Evolutionary conservation across 2,888 invertebrate species (phyloP).

Genomic region (Meloe dianella): DNA sequence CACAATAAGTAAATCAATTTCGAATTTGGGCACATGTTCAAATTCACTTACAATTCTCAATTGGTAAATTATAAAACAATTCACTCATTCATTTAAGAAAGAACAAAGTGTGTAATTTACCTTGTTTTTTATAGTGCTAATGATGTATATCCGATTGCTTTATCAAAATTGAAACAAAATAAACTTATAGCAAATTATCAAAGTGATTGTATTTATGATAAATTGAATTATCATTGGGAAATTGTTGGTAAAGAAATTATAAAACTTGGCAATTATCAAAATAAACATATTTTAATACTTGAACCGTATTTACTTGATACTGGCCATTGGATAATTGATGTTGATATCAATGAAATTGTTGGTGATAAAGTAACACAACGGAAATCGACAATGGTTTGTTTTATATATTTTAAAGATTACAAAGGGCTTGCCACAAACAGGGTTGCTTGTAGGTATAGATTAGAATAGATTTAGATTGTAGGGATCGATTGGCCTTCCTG

Average conservation of each 20-base stretch:
- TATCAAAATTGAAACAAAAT: conserved; percentile 11
- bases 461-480: too few species aligned
- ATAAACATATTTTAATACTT: neutral
- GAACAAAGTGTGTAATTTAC: neutral
- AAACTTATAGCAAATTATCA: conserved; percentile 9
- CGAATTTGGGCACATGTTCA: neutral
- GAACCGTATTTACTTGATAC: conserved; percentile 3
- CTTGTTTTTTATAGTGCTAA: neutral
- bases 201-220: conserved; percentile 4
- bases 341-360: neutral
- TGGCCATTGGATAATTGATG: conserved; percentile 3
- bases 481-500: too few species aligned
- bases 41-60: neutral
- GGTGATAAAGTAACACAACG: neutral
- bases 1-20: neutral
- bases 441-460: too few species aligned
- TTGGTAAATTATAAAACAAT: neutral
- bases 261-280: neutral
- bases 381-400: neutral
- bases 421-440: too few species aligned
- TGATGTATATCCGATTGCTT: neutral
- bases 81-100: too few species aligned
- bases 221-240: conserved; percentile 13
- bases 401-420: neutral
- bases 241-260: conserved; percentile 7